These are phyloP conservation scores for Drosophila barbarae DNA, from an alignment of 2,888 invertebrate genomes.

Conservation along the genomic window DNA sequence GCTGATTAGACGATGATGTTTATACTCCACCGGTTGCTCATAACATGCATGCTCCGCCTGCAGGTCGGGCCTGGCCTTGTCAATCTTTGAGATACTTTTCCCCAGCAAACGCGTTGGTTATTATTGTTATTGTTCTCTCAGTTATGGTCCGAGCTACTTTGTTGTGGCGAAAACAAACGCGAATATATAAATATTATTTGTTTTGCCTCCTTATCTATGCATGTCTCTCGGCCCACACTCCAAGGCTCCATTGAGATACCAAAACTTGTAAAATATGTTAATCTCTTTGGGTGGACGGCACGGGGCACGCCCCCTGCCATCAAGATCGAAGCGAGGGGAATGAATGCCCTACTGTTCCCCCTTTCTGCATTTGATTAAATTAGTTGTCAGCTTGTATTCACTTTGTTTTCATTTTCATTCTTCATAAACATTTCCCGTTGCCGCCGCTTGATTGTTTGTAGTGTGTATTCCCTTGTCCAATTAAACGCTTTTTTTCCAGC, in stretches of 20 bases:
- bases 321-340: background rate
- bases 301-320: background rate
- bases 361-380: constrained; percentile 30
- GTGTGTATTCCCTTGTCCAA: constrained; percentile 69
- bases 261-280: constrained; percentile 3
- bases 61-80: constrained; percentile 4
- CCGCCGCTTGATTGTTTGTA: constrained; percentile 27
- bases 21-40: constrained; percentile 6
- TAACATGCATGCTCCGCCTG: background rate
- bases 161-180: background rate
- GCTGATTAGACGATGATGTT: constrained; percentile 6
- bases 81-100: constrained; percentile 13
- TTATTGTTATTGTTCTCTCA: background rate
- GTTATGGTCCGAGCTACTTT: constrained; percentile 5
- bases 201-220: background rate
- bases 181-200: background rate
- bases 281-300: background rate
- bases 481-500: constrained; percentile 65
- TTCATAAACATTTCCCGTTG: constrained; percentile 27
- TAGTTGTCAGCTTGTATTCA: constrained; percentile 40
- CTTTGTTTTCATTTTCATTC: constrained; percentile 41
- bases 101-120: background rate
- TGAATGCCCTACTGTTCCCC: background rate
- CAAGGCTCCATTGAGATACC: background rate
- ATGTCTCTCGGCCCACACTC: background rate